A percentile compares a stretch with the other conserved stretches of the same genome.
phyloP scores from a whole-genome alignment of 2,797 vertebrate species.

The Betta splendens region DNA sequence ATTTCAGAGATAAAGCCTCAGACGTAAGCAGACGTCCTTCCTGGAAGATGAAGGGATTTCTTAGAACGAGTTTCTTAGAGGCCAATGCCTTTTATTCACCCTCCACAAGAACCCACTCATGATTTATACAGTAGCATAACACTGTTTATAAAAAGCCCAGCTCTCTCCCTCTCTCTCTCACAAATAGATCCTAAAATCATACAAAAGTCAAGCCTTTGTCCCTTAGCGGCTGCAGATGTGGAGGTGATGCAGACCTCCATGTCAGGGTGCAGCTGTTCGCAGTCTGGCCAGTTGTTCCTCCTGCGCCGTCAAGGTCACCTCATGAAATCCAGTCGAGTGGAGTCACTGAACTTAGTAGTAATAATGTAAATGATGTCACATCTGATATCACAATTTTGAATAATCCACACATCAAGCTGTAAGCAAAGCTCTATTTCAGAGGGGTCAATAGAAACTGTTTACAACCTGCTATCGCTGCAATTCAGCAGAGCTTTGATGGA shows the following conservation, averaged over 20 bases:
- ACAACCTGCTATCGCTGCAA: no score
- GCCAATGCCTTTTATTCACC: background rate
- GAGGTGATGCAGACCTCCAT: background rate
- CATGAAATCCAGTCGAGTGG: background rate
- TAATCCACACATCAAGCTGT: no score
- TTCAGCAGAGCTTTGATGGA: no score
- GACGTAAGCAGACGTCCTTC: constrained; percentile 44
- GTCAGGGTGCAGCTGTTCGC: constrained; percentile 33
- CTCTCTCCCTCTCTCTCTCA: constrained; percentile 3
- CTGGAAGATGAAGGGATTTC: constrained; percentile 49
- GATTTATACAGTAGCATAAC: constrained; percentile 14
- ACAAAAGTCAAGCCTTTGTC: constrained; percentile 29
- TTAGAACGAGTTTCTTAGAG: constrained; percentile 41
- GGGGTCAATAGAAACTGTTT: background rate
- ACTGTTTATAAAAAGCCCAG: constrained; percentile 16
- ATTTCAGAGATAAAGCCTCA: constrained; percentile 49
- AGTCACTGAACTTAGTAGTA: constrained; percentile 21
- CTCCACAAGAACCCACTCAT: background rate
- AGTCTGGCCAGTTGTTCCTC: constrained; percentile 10
- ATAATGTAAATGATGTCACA: constrained; percentile 26
- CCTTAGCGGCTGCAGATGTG: constrained; percentile 39
- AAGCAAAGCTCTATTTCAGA: no score
- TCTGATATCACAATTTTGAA: no score
- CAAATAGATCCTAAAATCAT: constrained; percentile 20
- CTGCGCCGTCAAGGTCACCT: constrained; percentile 13